phyloP scores from a whole-genome alignment of 2,888 invertebrate species.

The Colostygia pectinataria region DNA sequence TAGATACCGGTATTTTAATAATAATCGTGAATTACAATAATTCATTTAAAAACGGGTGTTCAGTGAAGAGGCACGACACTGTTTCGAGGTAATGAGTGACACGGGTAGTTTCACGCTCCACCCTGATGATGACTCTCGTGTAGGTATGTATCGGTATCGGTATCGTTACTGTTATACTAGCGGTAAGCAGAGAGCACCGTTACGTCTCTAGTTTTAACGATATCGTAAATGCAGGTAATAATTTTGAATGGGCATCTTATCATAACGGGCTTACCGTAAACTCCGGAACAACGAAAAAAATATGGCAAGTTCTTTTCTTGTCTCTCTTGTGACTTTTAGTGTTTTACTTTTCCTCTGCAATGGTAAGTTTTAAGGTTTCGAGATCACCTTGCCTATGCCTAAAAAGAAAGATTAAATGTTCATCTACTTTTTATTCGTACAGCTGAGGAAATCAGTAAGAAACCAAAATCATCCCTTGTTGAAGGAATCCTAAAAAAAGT shows the following conservation, averaged over 20 bases:
- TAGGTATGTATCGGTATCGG: background rate
- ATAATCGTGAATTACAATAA: no score
- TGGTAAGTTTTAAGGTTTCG: slow-evolving; percentile 16
- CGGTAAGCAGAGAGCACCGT: background rate
- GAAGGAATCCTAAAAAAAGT: slow-evolving; percentile 47
- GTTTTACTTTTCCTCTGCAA: slow-evolving; percentile 5
- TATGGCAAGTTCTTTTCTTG: slow-evolving; percentile 10
- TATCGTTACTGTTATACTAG: background rate
- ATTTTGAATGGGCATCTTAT: slow-evolving; percentile 10
- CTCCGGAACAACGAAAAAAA: slow-evolving; percentile 11
- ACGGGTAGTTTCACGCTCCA: no score
- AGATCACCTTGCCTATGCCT: no score
- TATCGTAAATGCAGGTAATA: slow-evolving; percentile 4
- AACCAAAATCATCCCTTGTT: slow-evolving; percentile 34
- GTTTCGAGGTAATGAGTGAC: no score
- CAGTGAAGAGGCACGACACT: no score
- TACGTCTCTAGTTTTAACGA: slow-evolving; percentile 7
- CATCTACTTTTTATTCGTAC: background rate
- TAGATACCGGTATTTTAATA: no score
- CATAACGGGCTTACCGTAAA: slow-evolving; percentile 10
- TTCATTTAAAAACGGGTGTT: no score
- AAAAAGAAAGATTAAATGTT: background rate
- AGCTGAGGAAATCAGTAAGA: slow-evolving; percentile 2
- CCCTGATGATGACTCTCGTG: no score
- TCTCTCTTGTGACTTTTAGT: slow-evolving; percentile 5